Conservation (phyloP, 2,113 vertebrate genomes). For the Siniperca chuatsi region DNA sequence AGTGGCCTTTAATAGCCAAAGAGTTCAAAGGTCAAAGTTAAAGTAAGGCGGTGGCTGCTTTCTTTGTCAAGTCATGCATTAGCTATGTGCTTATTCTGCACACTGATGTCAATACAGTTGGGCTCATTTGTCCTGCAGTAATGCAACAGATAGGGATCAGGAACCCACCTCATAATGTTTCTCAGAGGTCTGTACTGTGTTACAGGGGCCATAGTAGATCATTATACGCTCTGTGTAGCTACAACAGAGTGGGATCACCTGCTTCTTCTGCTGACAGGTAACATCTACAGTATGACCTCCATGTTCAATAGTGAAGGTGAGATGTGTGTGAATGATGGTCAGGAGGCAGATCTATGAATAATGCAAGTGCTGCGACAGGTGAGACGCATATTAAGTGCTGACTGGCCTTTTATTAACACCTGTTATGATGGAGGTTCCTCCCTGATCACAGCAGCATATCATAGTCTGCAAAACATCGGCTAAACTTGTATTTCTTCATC, state of each 20-base stretch:
- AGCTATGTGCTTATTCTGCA: not conserved
- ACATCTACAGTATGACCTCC: slow-evolving; percentile 28
- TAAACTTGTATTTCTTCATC: not conserved
- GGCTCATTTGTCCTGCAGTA: slow-evolving; percentile 5
- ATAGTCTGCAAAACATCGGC: no score
- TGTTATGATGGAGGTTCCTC: no score
- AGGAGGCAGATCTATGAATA: slow-evolving; percentile 38
- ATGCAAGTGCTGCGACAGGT: slow-evolving; percentile 21
- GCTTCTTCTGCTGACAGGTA: slow-evolving; percentile 29
- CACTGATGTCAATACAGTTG: not conserved
- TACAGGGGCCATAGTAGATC: not conserved
- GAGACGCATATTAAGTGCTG: not conserved
- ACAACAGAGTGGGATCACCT: not conserved
- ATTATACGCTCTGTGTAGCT: not conserved
- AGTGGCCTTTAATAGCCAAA: slow-evolving; percentile 19
- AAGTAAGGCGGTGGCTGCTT: not conserved
- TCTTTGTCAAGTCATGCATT: not conserved
- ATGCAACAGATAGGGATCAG: slow-evolving; percentile 3
- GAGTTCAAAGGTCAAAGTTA: slow-evolving; percentile 50
- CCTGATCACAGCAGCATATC: no score
- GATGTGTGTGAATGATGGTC: not conserved
- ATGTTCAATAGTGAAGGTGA: slow-evolving; percentile 5
- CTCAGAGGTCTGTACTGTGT: not conserved
- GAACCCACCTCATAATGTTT: not conserved
- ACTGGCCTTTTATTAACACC: not conserved